Evolutionary conservation across 2,113 vertebrate genomes (phyloP).

Genomic region (Dipodomys stephensi): DNA sequence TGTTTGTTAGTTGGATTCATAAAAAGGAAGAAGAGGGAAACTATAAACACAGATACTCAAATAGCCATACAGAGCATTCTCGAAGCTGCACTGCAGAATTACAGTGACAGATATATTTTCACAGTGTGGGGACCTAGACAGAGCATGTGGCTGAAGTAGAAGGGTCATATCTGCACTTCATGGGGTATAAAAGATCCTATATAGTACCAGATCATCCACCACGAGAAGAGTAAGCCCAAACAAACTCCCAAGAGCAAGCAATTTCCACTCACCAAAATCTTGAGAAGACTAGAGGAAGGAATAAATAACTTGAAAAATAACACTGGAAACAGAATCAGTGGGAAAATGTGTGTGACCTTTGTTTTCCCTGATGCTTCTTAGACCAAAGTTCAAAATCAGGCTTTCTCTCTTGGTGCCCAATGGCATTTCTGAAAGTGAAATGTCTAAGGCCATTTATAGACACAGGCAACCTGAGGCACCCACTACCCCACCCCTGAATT

Average conservation of each 20-base stretch:
- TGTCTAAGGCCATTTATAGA: background rate
- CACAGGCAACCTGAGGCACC: background rate
- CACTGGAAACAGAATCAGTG: background rate
- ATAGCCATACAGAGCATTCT: background rate
- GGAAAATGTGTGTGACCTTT: background rate
- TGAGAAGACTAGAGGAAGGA: background rate
- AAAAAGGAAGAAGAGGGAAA: constrained; percentile 55
- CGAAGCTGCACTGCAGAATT: background rate
- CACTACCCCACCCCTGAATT: background rate
- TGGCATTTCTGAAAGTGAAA: constrained; percentile 35
- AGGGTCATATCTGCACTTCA: background rate
- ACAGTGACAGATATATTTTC: background rate
- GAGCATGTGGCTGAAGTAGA: background rate
- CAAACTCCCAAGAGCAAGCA: background rate
- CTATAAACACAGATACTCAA: constrained; percentile 43
- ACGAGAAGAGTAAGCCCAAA: background rate
- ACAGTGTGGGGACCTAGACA: background rate
- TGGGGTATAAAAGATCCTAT: background rate
- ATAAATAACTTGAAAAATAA: constrained; percentile 32
- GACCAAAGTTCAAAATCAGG: constrained; percentile 8
- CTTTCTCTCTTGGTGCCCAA: background rate
- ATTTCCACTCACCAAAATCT: background rate
- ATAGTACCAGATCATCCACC: background rate
- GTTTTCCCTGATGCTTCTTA: constrained; percentile 18
- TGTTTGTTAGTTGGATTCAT: constrained; percentile 50